Conservation (phyloP, 2,888 invertebrate species). For the Ennomos erosarius region DNA sequence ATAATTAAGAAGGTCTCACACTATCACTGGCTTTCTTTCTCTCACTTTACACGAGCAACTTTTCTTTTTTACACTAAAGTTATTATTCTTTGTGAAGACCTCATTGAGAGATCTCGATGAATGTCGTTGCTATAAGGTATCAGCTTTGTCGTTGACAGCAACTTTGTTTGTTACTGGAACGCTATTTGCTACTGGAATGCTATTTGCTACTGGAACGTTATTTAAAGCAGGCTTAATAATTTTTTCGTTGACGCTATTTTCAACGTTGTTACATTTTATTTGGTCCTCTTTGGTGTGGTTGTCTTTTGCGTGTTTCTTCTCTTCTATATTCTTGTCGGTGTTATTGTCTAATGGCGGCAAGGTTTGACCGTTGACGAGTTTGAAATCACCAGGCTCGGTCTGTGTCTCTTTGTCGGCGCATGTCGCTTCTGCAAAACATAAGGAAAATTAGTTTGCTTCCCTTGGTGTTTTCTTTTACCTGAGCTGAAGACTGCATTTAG, state of each 20-base stretch:
- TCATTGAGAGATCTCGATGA: constrained; percentile 71
- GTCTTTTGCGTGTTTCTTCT: constrained; percentile 45
- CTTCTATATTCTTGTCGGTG: constrained; percentile 44
- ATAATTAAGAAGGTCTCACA: constrained; percentile 46
- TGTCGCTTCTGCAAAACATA: constrained; percentile 55
- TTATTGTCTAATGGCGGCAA: constrained; percentile 38
- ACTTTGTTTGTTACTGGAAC: constrained; percentile 17
- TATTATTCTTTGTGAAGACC: constrained; percentile 58
- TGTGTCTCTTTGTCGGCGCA: constrained; percentile 72
- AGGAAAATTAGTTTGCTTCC: constrained; percentile 27
- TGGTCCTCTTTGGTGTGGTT: constrained; percentile 43
- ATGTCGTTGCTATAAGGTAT: constrained; percentile 75
- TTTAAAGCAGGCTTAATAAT: not conserved
- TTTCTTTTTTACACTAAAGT: constrained; percentile 64
- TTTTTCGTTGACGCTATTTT: constrained; percentile 42
- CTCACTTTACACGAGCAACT: constrained; percentile 76
- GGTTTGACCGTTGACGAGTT: constrained; percentile 67
- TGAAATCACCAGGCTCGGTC: constrained; percentile 69
- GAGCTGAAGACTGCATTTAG: too few relatives aligned
- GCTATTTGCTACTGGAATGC: constrained; percentile 3
- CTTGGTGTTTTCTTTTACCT: too few relatives aligned
- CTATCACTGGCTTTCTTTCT: constrained; percentile 73
- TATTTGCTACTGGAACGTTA: constrained; percentile 3
- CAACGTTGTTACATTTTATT: constrained; percentile 47
- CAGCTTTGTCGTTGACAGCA: constrained; percentile 57